Evolutionary conservation across 2,113 vertebrate species (phyloP), one percentile per base, ranked within the genome.

Genomic region (Rhinichthys klamathensis): DNA sequence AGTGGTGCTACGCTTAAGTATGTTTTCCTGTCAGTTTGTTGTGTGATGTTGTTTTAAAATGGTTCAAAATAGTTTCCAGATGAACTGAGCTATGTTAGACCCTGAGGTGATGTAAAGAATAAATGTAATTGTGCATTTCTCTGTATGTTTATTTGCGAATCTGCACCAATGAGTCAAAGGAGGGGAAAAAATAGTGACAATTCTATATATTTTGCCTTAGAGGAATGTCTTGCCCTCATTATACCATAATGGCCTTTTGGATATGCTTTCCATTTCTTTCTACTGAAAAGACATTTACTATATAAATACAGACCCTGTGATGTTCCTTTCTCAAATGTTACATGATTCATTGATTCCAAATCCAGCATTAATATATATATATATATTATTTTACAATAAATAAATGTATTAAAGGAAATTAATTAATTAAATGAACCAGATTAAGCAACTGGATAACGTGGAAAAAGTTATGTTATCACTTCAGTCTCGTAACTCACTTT

Each of bases 31-130:
- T 67, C 85, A 81, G 78, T 78, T 87, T 85, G 75, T 87, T 85
- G 82, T 21, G 25, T 21, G 87, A 87, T 78, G 65, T 25, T 44
- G 85, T 86, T 87, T 75, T 77, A 87, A 86, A 85, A 54, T 41
- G 44, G 65, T 81, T 32, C 78, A 72, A 84, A 87, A 51, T 83
- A 49, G 67, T 84, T 83, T 87, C 41, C 58, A 81, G 78, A 86
- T 80, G 84, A 87, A 85, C 76, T 89, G 85, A 86, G 88, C 49
- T 88, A 85, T 88, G 90, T 89, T 91, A 72, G 80, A 78, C 73
- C 85, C 88, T 70, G 60, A 79, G 89, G 90, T 83, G 46, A 67
- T 46, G 67, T 23, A 63, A 78, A 81, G 86, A 92, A 88, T 89
- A 85, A 89, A 85, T 80, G 79, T 69, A 75, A 65, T 46, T 81